Evolutionary conservation across 2,797 vertebrate genomes (phyloP).

Genomic region (Tinamus major): DNA sequence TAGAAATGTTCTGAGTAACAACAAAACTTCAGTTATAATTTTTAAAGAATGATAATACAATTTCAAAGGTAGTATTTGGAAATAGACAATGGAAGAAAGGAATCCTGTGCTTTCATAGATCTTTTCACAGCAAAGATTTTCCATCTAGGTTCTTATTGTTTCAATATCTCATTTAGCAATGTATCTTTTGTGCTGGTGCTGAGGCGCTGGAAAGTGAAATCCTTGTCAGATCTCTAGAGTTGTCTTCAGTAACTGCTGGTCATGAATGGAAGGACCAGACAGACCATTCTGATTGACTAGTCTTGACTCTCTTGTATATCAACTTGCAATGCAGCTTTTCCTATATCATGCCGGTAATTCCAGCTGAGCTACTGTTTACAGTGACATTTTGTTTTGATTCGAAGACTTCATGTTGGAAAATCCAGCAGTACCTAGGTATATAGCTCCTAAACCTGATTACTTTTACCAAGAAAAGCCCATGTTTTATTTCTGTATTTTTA

Average conservation of each 20-base stretch:
- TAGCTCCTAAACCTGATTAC: not conserved
- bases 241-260: not conserved
- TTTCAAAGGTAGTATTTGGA: not conserved
- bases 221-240: slow-evolving; percentile 1
- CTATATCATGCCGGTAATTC: not conserved
- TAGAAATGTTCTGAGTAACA: not conserved
- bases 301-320: not conserved
- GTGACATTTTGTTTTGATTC: not conserved
- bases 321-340: not conserved
- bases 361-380: not conserved
- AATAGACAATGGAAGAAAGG: not conserved
- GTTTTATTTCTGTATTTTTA: not conserved
- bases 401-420: not conserved
- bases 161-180: not conserved
- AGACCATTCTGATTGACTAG: not conserved
- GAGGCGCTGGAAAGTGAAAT: not conserved
- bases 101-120: not conserved
- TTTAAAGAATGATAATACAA: not conserved
- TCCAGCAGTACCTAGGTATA: not conserved
- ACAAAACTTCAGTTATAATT: not conserved
- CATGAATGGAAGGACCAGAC: not conserved
- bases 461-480: not conserved
- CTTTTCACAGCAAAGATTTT: not conserved
- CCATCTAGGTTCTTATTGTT: not conserved
- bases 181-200: not conserved